Base-by-base conservation (phyloP, 2,113 vertebrate species). In the Talpa occidentalis region DNA sequence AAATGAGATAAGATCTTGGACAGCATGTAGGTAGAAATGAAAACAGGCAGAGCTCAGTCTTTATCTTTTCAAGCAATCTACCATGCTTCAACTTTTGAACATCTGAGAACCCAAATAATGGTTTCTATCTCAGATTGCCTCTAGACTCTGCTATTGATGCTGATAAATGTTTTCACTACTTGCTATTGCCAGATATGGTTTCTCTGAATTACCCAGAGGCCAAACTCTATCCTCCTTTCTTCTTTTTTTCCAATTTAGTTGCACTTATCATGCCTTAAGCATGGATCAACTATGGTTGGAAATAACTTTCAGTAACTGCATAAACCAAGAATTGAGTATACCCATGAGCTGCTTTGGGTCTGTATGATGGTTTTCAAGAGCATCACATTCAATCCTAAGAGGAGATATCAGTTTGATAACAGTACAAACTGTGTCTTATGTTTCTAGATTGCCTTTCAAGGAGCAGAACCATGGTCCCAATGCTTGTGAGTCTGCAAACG, bases 161-260 rank as follows among this genome's bases (percentile, higher is more conserved):
- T 88, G 86, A 95, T 95, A 93, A 96, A 93, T 93, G 83, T 96
- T 95, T 97, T 88, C 77, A 91, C 69, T 90, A 81, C 47, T 40
- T 92, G 16, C 32, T 91, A 17, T 91, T 96, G 89, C 87, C 52
- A 83, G 76, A 87, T 91, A 72, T 3, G 12, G 14, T 89, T 95
- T 94, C 40, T 92, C 80, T 89, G 85, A 95, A 89, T 95, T 88
- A 93, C 24, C 78, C 56, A 89, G 66, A 96, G 83, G 69, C 59
- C 64, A 91, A 77, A 64, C 11, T 87, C 49, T 19, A 56, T 69
- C 76, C 11, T 86, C 54, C 10, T 83, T 76, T 82, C 17, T 95
- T 70, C 32, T 69, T 62, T 26, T 54, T 91, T 30, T 6, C 16
- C 52, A 92, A 70, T 95, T 93, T 88, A 92, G 93, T 95, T 94